Base-by-base conservation (phyloP, 2,113 vertebrate genomes). In the Illadopsis cleaveri region DNA sequence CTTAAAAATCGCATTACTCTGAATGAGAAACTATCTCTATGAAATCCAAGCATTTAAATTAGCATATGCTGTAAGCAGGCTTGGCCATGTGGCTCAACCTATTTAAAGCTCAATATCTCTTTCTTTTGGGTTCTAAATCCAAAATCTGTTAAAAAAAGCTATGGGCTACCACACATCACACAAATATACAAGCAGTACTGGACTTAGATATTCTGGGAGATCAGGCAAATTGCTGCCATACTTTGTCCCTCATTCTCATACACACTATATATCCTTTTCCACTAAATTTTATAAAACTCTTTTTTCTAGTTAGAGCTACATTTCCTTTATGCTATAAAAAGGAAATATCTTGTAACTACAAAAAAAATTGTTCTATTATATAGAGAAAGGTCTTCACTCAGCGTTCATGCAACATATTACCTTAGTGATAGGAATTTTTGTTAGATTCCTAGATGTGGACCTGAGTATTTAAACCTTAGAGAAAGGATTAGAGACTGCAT, bases 1-100 rank as follows among this genome's bases (percentile, higher is more conserved):
- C 75, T 97, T 89, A 70, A 94, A 95, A 96, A 96, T 94, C 80
- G 96, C 78, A 78, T 95, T 97, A 96, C 37, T 96, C 80, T 89
- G 69, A 86, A 91, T 82, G 77, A 95, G 71, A 97, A 96, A 87
- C 71, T 81, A 58, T 75, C 64, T 69, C 76, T 86, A 76, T 66
- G 93, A 95, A 97, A 88, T 88, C 48, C 71, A 95, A 95, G 51
- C 66, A 95, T 87, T 96, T 97, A 94, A 96, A 96, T 93, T 76
- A 95, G 38, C 92, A 93, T 97, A 91, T 95, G 79, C 40, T 96
- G 31, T 73, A 79, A 96, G 76, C 58, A 94, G 85, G 42, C 82
- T 91, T 94, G 95, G 84, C 76, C 82, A 91, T 47, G 47, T 94
- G 89, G 51, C 57, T 95, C 70, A 95, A 95, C 48, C 21, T 60